phyloP scores from a whole-genome alignment of 1,140 invertebrate genomes.

The Dendrolimus punctatus region DNA sequence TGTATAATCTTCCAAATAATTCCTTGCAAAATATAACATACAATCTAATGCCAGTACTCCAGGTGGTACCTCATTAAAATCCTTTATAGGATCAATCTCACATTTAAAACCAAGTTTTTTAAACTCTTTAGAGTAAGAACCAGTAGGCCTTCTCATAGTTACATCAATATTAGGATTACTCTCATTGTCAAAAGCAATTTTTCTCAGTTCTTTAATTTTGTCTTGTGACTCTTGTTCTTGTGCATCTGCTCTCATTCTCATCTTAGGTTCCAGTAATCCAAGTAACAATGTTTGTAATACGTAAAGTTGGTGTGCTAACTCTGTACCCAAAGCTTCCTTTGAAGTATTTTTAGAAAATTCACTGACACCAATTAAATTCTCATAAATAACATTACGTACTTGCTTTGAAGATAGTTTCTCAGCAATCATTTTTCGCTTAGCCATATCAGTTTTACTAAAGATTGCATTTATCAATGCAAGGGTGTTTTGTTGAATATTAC shows the following conservation, averaged over 20 bases:
- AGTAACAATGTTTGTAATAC: constrained; percentile 91
- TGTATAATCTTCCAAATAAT: constrained; percentile 91
- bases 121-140: constrained; percentile 86
- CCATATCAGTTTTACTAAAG: constrained; percentile 88
- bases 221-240: constrained; percentile 92
- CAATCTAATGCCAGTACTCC: constrained; percentile 94
- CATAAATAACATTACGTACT: constrained; percentile 83
- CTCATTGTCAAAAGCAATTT: constrained; percentile 93
- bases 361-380: constrained; percentile 75
- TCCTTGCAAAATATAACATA: constrained; percentile 95
- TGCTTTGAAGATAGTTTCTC: constrained; percentile 86
- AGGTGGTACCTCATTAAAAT: constrained; percentile 91
- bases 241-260: constrained; percentile 89
- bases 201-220: constrained; percentile 93
- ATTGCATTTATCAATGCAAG: constrained; percentile 96
- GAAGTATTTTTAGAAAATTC: constrained; percentile 71
- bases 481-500: constrained; percentile 92
- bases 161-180: constrained; percentile 70
- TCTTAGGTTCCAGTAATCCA: constrained; percentile 89
- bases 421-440: constrained; percentile 82
- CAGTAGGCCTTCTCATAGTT: constrained; percentile 73
- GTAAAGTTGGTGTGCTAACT: constrained; percentile 96
- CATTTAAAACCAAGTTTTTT: constrained; percentile 96
- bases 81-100: constrained; percentile 92
- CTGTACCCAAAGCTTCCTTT: constrained; percentile 82